phyloP scores from a whole-genome alignment of 2,113 vertebrate genomes.

The Indri indri region DNA sequence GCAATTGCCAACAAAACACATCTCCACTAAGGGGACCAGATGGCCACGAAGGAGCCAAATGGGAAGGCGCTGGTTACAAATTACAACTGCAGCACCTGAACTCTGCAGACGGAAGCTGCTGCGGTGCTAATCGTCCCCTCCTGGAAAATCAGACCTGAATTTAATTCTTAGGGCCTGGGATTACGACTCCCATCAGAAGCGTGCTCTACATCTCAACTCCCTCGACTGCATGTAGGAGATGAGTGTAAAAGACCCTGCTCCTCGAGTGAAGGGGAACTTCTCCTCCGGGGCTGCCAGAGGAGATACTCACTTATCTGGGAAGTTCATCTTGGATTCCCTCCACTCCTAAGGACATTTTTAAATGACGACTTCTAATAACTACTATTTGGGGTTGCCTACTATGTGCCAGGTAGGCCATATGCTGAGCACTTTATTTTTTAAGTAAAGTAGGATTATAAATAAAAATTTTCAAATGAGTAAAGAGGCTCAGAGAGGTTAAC shows the following conservation, averaged over 20 bases:
- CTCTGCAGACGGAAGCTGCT: background rate
- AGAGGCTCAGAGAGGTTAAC: background rate
- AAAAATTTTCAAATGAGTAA: background rate
- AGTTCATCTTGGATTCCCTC: background rate
- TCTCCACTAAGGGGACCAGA: slow-evolving; percentile 47
- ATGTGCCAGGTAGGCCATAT: background rate
- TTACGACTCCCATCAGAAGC: slow-evolving; percentile 40
- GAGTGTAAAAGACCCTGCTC: background rate
- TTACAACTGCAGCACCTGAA: slow-evolving; percentile 11
- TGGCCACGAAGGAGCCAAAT: slow-evolving; percentile 50
- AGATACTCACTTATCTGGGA: background rate
- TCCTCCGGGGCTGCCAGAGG: background rate
- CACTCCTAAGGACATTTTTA: background rate
- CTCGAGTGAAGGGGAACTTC: background rate
- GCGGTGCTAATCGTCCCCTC: background rate
- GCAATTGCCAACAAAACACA: slow-evolving; percentile 39
- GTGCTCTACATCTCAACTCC: background rate
- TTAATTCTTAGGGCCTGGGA: slow-evolving; percentile 26
- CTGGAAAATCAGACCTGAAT: slow-evolving; percentile 49
- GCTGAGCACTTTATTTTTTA: background rate
- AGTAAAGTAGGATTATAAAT: background rate
- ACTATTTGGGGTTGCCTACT: background rate
- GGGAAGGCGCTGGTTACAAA: slow-evolving; percentile 56
- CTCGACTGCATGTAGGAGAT: background rate
- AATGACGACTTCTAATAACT: background rate